Conservation (phyloP, 1,140 invertebrate species). For the Steinernema feltiae region DNA sequence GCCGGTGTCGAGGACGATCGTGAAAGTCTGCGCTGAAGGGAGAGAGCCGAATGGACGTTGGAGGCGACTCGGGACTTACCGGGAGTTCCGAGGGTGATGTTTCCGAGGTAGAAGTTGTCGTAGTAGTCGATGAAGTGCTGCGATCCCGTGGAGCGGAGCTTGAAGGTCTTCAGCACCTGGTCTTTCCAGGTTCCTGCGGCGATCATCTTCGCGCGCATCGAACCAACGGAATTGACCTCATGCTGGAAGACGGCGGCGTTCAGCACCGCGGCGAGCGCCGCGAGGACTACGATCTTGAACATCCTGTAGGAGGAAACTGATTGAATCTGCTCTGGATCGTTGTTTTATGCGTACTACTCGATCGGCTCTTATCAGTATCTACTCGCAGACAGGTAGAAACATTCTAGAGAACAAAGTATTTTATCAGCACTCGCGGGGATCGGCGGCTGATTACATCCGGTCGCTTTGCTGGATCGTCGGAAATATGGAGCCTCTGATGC, state of each 20-base stretch:
- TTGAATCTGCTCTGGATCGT: background rate
- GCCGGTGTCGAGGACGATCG: conserved; percentile 43
- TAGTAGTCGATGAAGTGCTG: conserved; percentile 39
- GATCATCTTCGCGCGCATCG: conserved; percentile 9
- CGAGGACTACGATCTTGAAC: conserved; percentile 5
- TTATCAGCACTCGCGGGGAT: background rate
- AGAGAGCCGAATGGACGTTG: too few species aligned
- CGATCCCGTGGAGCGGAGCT: conserved; percentile 21
- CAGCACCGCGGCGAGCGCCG: background rate
- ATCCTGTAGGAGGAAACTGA: background rate
- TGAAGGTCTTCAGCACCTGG: background rate
- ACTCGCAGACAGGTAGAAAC: background rate
- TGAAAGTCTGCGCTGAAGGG: conserved; percentile 27
- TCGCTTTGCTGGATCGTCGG: background rate
- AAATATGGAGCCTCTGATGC: too few species aligned
- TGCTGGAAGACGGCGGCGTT: conserved; percentile 10
- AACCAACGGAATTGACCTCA: background rate
- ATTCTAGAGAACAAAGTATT: background rate
- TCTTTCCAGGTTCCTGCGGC: background rate
- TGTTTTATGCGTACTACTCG: background rate
- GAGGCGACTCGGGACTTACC: too few species aligned
- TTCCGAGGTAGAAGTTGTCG: conserved; percentile 45
- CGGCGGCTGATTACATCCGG: background rate
- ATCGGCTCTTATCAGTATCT: background rate
- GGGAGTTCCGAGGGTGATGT: conserved; percentile 44